Conservation (phyloP, 2,797 vertebrate genomes). For the Synanceia verrucosa region DNA sequence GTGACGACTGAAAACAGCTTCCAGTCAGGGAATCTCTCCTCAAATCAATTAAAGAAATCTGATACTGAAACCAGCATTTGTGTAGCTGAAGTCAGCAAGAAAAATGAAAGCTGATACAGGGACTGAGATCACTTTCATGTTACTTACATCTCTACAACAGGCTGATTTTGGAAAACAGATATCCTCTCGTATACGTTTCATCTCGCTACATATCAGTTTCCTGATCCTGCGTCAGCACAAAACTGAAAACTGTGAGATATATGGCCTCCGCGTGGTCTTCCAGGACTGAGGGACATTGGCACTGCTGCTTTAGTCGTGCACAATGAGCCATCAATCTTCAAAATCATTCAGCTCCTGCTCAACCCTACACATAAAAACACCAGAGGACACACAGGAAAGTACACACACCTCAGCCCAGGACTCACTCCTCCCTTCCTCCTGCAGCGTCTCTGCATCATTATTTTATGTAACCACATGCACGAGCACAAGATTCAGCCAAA, state of each 20-base stretch:
- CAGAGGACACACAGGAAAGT: neutral
- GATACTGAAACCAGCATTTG: neutral
- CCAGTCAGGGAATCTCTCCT: neutral
- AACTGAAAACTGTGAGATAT: slow-evolving; percentile 22
- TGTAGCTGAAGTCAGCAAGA: neutral
- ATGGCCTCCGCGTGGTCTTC: slow-evolving; percentile 21
- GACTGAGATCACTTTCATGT: neutral
- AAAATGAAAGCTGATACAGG: neutral
- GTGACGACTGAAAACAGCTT: neutral
- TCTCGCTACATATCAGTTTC: slow-evolving; percentile 30
- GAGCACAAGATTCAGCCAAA: slow-evolving; percentile 9
- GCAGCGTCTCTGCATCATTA: slow-evolving; percentile 31
- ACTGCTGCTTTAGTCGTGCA: slow-evolving; percentile 36
- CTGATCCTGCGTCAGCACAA: slow-evolving; percentile 33
- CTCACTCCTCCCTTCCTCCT: slow-evolving; percentile 13
- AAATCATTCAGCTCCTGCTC: slow-evolving; percentile 68
- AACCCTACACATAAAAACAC: slow-evolving; percentile 37
- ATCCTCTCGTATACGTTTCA: slow-evolving; percentile 6
- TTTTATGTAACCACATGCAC: slow-evolving; percentile 34
- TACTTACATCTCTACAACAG: neutral
- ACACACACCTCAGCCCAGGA: slow-evolving; percentile 17
- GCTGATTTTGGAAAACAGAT: neutral
- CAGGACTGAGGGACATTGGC: slow-evolving; percentile 56
- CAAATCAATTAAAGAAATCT: neutral
- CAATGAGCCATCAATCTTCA: slow-evolving; percentile 68